Conservation (phyloP, 2,797 vertebrate species). For the Hyperoplus lanceolatus region DNA sequence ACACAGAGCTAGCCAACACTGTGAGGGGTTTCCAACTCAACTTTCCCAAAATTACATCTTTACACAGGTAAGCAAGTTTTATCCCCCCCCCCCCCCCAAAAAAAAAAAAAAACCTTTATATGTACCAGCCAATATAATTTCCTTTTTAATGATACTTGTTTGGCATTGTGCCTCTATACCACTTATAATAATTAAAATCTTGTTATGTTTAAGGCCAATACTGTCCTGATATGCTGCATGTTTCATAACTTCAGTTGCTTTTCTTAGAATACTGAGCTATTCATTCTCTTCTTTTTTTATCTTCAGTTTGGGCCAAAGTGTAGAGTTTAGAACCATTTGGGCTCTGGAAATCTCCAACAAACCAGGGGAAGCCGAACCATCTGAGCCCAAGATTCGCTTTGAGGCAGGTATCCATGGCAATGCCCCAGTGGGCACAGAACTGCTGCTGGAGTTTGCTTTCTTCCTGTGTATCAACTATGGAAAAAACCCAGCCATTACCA, state of each 20-base stretch:
- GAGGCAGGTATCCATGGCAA: slow-evolving; percentile 96
- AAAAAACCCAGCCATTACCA: slow-evolving; percentile 92
- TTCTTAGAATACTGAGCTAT: background rate
- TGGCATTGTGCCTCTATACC: background rate
- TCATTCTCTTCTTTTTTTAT: slow-evolving; percentile 21
- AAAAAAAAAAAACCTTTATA: background rate
- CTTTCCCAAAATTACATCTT: slow-evolving; percentile 92
- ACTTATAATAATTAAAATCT: background rate
- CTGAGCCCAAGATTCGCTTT: slow-evolving; percentile 95
- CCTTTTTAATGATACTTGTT: background rate
- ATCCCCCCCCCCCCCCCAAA: background rate
- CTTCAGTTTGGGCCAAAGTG: slow-evolving; percentile 93
- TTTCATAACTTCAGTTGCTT: background rate
- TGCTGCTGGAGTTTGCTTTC: slow-evolving; percentile 94
- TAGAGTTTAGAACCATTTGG: slow-evolving; percentile 92
- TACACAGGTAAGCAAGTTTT: slow-evolving; percentile 80
- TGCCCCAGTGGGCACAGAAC: slow-evolving; percentile 93
- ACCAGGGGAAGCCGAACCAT: slow-evolving; percentile 89
- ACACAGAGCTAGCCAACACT: slow-evolving; percentile 90
- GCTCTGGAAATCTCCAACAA: slow-evolving; percentile 97
- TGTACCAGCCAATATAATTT: background rate
- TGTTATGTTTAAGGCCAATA: background rate
- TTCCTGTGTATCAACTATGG: slow-evolving; percentile 96
- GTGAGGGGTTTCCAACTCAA: slow-evolving; percentile 92
- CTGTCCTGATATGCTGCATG: background rate